phyloP scores from a whole-genome alignment of 2,797 vertebrate genomes.

The Pyrocephalus nanus region DNA sequence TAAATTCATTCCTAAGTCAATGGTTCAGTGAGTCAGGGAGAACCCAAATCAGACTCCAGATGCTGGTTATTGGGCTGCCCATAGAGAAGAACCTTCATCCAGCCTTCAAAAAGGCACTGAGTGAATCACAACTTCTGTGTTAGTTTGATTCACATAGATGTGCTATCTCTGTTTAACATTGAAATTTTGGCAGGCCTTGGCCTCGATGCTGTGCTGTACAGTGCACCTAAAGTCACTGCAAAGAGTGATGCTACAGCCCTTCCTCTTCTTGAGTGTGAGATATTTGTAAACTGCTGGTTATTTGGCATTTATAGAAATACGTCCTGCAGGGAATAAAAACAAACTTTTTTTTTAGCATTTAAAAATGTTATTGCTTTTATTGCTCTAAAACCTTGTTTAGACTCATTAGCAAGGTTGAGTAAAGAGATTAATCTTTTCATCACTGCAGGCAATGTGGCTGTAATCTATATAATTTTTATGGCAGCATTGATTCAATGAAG shows the following conservation, averaged over 20 bases:
- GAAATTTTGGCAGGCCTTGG: background rate
- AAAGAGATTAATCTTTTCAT: background rate
- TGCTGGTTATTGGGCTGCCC: background rate
- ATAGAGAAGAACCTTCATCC: background rate
- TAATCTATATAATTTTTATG: background rate
- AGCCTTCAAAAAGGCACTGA: background rate
- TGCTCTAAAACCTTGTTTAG: constrained; percentile 33
- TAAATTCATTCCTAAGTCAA: background rate
- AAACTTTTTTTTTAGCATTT: background rate
- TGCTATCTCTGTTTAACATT: background rate
- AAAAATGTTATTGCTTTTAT: background rate
- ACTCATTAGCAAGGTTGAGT: constrained; percentile 29
- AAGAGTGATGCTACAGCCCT: background rate
- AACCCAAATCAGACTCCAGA: background rate
- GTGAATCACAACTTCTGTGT: background rate
- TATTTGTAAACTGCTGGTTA: background rate
- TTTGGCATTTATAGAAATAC: constrained; percentile 46
- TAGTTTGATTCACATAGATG: background rate
- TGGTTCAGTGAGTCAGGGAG: background rate
- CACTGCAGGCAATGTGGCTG: background rate
- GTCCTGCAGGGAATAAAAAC: background rate
- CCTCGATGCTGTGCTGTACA: background rate
- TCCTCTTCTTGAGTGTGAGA: background rate
- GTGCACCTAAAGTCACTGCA: background rate
- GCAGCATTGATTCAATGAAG: background rate